Conservation (phyloP, 2,113 vertebrate species). For the Rhabdornis inornatus region DNA sequence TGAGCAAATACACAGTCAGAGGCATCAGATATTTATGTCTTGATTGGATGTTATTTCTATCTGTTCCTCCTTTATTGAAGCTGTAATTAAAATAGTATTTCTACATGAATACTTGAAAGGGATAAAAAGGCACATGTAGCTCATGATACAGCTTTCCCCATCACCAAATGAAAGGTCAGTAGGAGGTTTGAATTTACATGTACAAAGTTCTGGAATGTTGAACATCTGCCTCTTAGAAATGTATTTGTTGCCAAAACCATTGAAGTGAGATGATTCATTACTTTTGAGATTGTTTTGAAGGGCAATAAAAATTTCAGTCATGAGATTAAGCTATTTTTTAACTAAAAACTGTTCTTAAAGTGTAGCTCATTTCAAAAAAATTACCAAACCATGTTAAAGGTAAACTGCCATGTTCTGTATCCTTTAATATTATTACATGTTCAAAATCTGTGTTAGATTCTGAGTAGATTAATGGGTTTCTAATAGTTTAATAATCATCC, state of each 20-base stretch:
- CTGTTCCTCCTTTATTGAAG: neutral
- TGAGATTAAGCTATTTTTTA: conserved; percentile 59
- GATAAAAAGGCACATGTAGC: neutral
- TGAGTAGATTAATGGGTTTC: neutral
- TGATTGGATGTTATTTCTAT: neutral
- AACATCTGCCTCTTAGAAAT: conserved; percentile 55
- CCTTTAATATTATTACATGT: neutral
- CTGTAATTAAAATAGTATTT: conserved; percentile 22
- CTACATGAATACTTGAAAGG: neutral
- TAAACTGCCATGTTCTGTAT: conserved; percentile 19
- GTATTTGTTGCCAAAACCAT: conserved; percentile 59
- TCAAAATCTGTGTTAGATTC: neutral
- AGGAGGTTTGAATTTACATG: conserved; percentile 34
- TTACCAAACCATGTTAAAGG: conserved; percentile 28
- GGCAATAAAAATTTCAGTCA: conserved; percentile 40
- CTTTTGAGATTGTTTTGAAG: conserved; percentile 57
- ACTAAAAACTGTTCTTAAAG: conserved; percentile 36
- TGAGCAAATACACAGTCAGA: neutral
- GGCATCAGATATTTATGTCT: neutral
- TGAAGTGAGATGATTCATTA: conserved; percentile 58
- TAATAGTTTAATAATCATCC: neutral
- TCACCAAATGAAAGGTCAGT: conserved; percentile 14
- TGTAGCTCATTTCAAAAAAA: conserved; percentile 55
- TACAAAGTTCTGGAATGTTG: neutral
- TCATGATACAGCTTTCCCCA: neutral